These are phyloP conservation scores for Pantherophis vulpinus DNA, from an alignment of 2,797 vertebrate species.

Conservation along the genomic window DNA sequence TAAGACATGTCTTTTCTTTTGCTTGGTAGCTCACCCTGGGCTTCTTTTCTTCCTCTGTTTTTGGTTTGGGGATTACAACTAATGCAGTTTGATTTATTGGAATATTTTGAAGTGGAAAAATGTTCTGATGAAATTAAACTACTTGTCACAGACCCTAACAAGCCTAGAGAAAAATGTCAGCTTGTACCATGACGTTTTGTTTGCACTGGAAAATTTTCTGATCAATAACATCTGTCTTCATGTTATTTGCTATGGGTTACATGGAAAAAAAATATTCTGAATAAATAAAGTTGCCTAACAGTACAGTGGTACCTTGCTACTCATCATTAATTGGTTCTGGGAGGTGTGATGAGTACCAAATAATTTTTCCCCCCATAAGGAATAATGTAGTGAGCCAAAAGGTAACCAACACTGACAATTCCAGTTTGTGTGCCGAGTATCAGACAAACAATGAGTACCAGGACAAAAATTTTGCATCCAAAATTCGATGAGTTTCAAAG, in stretches of 20 bases:
- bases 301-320: not conserved
- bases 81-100: not conserved
- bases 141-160: not conserved
- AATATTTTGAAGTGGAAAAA: not conserved
- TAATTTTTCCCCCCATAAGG: not conserved
- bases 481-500: not conserved
- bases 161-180: not conserved
- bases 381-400: not conserved
- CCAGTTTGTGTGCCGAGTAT: not conserved
- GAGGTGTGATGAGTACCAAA: not conserved
- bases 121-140: not conserved
- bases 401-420: not conserved
- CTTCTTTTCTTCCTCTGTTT: not conserved
- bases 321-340: not conserved
- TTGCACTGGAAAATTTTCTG: not conserved
- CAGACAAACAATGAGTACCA: not conserved
- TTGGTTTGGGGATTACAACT: not conserved
- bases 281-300: not conserved
- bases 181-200: not conserved
- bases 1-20: not conserved
- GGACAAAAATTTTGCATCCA: not conserved
- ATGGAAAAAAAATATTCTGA: not conserved
- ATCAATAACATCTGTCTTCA: not conserved
- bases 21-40: not conserved
- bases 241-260: not conserved